Percentiles rank a stretch among this genome's conserved stretches.
Evolutionary conservation across 2,797 vertebrate genomes (phyloP).

Genomic region (Alcedo quadribrachys): DNA sequence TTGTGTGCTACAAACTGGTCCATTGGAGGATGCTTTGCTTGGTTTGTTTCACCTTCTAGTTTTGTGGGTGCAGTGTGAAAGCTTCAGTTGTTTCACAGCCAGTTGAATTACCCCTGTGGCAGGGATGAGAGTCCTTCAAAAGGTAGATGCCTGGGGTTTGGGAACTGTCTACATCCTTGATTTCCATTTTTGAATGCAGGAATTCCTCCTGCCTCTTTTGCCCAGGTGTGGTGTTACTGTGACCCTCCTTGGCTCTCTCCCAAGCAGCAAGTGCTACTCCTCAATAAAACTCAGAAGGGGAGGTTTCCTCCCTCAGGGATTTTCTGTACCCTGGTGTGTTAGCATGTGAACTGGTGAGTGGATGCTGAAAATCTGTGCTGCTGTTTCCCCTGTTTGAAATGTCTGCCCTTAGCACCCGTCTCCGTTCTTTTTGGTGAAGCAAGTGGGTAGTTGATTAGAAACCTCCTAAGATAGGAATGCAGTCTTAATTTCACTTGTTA

Average conservation of each 20-base stretch:
- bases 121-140: not conserved
- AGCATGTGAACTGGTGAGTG: not conserved
- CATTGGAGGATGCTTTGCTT: not conserved
- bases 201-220: not conserved
- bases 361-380: not conserved
- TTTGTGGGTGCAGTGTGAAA: not conserved
- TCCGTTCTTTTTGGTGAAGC: not conserved
- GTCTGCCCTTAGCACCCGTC: not conserved
- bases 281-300: not conserved
- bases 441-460: not conserved
- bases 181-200: not conserved
- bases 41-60: not conserved
- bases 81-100: not conserved
- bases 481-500: not conserved
- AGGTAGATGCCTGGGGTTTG: not conserved
- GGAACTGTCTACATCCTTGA: not conserved
- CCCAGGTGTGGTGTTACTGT: not conserved
- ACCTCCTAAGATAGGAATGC: not conserved
- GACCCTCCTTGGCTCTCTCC: not conserved
- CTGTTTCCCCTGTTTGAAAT: not conserved
- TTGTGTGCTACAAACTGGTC: not conserved
- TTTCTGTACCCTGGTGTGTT: not conserved
- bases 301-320: not conserved
- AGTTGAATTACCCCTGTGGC: not conserved
- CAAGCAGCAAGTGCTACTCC: not conserved